Evolutionary conservation across 2,888 invertebrate genomes (phyloP).

Genomic region (Parnassius apollo): DNA sequence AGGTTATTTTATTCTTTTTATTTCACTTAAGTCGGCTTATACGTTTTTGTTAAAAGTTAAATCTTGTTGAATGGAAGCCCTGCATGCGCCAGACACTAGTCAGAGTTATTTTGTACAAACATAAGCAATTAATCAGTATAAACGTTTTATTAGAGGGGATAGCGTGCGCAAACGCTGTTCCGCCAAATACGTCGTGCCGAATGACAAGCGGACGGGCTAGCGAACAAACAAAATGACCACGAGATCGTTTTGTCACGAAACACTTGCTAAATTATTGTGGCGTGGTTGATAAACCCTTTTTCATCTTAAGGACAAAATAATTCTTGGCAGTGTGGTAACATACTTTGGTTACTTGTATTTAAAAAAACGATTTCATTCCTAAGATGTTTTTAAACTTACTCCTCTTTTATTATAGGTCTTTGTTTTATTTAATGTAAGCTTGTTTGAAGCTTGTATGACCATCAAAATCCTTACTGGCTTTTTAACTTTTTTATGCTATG

Average conservation of each 20-base stretch:
- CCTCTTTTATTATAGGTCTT: no score
- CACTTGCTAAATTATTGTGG: slow-evolving; percentile 15
- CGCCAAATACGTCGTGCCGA: slow-evolving; percentile 56
- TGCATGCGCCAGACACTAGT: slow-evolving; percentile 10
- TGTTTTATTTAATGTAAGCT: no score
- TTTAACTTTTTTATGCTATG: no score
- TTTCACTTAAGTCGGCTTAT: no score
- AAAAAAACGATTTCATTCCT: no score
- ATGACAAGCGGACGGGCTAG: slow-evolving; percentile 42
- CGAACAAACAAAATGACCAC: slow-evolving; percentile 39
- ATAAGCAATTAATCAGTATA: slow-evolving; percentile 66
- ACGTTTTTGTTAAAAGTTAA: no score
- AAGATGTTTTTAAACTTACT: no score
- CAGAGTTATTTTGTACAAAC: slow-evolving; percentile 38
- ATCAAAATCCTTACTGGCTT: no score
- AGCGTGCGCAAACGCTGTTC: slow-evolving; percentile 51
- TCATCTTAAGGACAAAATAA: neutral
- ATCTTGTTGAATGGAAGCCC: slow-evolving; percentile 8
- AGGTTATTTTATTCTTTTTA: no score
- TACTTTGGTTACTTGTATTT: no score
- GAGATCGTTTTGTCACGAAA: slow-evolving; percentile 23
- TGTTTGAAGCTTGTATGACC: no score
- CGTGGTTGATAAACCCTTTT: neutral
- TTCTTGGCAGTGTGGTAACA: neutral
- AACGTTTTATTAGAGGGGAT: slow-evolving; percentile 66